Percentiles rank a stretch among this genome's conserved stretches.
Conservation (phyloP, 2,113 vertebrate genomes). For the Dromiciops gliroides region DNA sequence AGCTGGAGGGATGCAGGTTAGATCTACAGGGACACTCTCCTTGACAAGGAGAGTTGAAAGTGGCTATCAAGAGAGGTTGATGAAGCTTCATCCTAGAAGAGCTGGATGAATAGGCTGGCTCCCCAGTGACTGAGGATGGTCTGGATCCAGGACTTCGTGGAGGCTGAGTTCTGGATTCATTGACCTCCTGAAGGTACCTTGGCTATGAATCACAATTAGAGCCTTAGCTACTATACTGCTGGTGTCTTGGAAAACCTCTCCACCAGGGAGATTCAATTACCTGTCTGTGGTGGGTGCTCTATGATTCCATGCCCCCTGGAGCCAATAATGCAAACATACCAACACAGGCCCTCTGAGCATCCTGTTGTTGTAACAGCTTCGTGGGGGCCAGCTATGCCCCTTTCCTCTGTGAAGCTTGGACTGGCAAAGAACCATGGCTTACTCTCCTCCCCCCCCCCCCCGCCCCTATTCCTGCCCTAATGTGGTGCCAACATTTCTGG, state of each 20-base stretch:
- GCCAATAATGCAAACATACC: background rate
- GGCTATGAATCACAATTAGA: background rate
- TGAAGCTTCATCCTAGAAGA: background rate
- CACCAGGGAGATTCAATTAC: background rate
- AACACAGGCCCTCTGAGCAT: background rate
- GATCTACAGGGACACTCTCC: background rate
- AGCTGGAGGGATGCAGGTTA: background rate
- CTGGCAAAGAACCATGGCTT: background rate
- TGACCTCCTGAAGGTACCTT: background rate
- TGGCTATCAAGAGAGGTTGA: background rate
- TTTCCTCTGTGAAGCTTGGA: conserved; percentile 6
- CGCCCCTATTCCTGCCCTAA: conserved; percentile 64
- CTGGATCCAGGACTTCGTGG: background rate
- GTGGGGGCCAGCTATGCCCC: background rate
- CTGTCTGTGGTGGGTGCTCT: background rate
- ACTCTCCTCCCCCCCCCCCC: conserved; percentile 45
- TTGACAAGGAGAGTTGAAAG: background rate
- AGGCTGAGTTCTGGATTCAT: background rate
- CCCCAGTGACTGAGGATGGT: too few relatives aligned
- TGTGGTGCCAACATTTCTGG: conserved; percentile 73
- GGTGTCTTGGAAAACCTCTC: background rate
- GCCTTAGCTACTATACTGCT: background rate
- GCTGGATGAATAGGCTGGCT: background rate
- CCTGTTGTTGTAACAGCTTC: background rate
- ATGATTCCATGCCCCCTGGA: background rate